Evolutionary conservation across 2,797 vertebrate genomes (phyloP).

Genomic region (Podarcis siculus): DNA sequence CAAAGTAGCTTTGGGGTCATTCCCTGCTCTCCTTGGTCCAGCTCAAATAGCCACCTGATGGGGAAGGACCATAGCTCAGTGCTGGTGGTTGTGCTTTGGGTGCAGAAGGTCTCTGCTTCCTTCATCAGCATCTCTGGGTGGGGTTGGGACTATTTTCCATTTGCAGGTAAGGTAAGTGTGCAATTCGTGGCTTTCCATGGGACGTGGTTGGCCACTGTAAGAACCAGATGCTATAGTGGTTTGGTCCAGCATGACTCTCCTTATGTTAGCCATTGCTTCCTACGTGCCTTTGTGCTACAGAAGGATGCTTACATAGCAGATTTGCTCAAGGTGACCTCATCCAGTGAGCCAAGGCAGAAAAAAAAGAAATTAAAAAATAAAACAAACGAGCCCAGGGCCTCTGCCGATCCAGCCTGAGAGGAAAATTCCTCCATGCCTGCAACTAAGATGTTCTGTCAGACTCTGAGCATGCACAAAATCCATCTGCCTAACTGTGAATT

Average conservation of each 20-base stretch:
- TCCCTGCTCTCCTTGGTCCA: too few relatives aligned
- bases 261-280: not conserved
- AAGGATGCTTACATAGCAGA: not conserved
- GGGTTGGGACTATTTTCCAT: too few relatives aligned
- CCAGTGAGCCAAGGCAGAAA: not conserved
- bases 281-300: not conserved
- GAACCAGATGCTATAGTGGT: too few relatives aligned
- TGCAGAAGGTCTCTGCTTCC: too few relatives aligned
- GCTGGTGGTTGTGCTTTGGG: too few relatives aligned
- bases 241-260: too few relatives aligned
- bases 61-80: too few relatives aligned
- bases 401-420: not conserved
- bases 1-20: not conserved
- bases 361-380: not conserved
- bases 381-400: not conserved
- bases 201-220: too few relatives aligned
- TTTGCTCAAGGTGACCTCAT: not conserved
- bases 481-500: not conserved
- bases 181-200: too few relatives aligned
- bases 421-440: not conserved
- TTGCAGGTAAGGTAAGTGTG: too few relatives aligned
- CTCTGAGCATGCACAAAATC: not conserved
- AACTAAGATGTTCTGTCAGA: not conserved
- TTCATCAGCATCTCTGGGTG: too few relatives aligned
- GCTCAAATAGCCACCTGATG: too few relatives aligned